Evolutionary conservation across 2,113 vertebrate genomes (phyloP).

Genomic region (Lonchura striata): DNA sequence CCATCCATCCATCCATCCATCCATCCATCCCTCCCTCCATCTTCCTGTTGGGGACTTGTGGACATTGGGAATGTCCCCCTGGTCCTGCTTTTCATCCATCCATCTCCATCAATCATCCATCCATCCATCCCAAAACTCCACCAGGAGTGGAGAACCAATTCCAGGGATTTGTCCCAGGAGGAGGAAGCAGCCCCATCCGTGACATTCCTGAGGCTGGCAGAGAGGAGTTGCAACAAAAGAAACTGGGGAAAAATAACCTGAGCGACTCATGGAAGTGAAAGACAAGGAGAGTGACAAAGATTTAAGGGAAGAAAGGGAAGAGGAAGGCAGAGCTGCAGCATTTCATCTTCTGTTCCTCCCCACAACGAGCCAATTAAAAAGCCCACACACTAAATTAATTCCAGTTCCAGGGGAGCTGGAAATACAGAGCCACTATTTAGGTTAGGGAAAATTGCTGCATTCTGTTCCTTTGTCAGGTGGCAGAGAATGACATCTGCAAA

Average conservation of each 20-base stretch:
- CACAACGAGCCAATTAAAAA: constrained; percentile 21
- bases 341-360: constrained; percentile 1
- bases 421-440: not conserved
- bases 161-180: not conserved
- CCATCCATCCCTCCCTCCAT: too few species aligned
- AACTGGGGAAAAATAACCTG: not conserved
- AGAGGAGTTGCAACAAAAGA: not conserved
- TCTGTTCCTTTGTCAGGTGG: not conserved
- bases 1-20: too few species aligned
- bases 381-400: constrained; percentile 40
- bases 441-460: not conserved
- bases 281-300: not conserved
- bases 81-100: too few species aligned
- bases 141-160: not conserved
- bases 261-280: not conserved
- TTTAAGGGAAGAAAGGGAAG: not conserved
- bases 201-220: not conserved
- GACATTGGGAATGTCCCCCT: too few species aligned
- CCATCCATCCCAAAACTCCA: not conserved
- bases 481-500: not conserved
- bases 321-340: not conserved
- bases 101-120: not conserved
- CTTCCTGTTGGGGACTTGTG: too few species aligned
- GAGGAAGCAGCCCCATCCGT: not conserved
- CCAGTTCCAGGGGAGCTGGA: constrained; percentile 8